phyloP scores from a whole-genome alignment of 92 coral and sea anemone genomes.

The Parazoanthus darwini region DNA sequence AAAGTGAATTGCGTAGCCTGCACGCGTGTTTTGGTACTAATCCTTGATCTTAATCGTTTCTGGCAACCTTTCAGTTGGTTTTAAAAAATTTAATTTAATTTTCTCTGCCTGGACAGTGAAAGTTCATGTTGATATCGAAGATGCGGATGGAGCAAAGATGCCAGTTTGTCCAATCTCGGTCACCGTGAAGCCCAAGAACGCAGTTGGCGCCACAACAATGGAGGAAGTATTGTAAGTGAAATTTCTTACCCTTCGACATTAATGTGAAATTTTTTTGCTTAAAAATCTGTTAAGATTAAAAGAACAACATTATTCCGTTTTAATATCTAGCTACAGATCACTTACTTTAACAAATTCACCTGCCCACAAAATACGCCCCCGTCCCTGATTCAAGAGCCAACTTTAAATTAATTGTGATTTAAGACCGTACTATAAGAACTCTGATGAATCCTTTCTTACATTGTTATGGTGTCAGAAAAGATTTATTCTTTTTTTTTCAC shows the following conservation, averaged over 20 bases:
- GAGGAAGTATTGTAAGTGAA: slow-evolving; percentile 74
- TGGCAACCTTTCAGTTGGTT: neutral
- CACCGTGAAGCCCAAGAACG: slow-evolving; percentile 54
- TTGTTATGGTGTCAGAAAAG: no score
- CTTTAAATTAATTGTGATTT: no score
- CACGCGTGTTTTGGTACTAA: neutral
- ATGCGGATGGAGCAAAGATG: slow-evolving; percentile 48
- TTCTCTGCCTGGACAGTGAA: slow-evolving; percentile 50
- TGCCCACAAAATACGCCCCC: no score
- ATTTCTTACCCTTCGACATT: neutral
- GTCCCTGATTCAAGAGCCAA: no score
- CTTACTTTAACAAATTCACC: no score
- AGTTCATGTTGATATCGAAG: slow-evolving; percentile 54
- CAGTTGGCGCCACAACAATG: slow-evolving; percentile 21
- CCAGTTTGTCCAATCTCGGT: slow-evolving; percentile 51
- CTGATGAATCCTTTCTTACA: no score
- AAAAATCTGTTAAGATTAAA: neutral
- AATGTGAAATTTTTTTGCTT: neutral
- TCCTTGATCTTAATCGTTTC: neutral
- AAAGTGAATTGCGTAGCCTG: neutral
- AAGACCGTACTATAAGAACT: no score
- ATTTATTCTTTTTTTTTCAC: no score
- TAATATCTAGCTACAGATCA: no score
- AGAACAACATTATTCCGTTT: neutral
- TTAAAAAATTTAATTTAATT: neutral